These are phyloP conservation scores for Argynnis bischoffii DNA, from an alignment of 2,888 invertebrate genomes.

Conservation along the genomic window DNA sequence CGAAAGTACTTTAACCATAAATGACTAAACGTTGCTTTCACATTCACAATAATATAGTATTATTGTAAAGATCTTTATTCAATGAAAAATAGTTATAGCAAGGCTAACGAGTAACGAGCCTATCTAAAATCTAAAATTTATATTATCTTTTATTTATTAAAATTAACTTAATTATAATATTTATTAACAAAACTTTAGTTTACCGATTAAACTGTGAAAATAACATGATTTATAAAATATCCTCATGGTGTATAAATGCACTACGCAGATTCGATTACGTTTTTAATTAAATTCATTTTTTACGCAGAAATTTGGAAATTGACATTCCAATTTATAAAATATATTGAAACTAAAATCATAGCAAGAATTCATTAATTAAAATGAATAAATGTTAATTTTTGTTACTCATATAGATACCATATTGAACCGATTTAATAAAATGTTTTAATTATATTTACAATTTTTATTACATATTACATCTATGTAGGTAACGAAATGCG, in stretches of 20 bases:
- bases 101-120: no score
- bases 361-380: background rate
- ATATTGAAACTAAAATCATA: conserved; percentile 3
- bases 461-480: background rate
- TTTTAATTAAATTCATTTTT: conserved; percentile 8
- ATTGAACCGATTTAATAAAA: background rate
- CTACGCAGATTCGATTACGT: background rate
- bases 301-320: conserved; percentile 3
- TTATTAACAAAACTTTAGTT: background rate
- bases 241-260: background rate
- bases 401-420: background rate
- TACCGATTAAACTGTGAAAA: background rate
- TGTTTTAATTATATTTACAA: background rate
- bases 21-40: no score
- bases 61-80: no score
- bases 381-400: background rate
- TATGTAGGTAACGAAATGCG: no score
- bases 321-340: conserved; percentile 10
- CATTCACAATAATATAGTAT: no score
- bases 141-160: no score
- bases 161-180: no score
- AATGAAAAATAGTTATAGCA: no score
- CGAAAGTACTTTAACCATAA: no score
- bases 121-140: no score
- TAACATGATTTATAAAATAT: conserved; percentile 7